Evolutionary conservation across 2,113 vertebrate genomes (phyloP), one percentile per base, ranked within the genome.

Genomic region (Clarias magur): DNA sequence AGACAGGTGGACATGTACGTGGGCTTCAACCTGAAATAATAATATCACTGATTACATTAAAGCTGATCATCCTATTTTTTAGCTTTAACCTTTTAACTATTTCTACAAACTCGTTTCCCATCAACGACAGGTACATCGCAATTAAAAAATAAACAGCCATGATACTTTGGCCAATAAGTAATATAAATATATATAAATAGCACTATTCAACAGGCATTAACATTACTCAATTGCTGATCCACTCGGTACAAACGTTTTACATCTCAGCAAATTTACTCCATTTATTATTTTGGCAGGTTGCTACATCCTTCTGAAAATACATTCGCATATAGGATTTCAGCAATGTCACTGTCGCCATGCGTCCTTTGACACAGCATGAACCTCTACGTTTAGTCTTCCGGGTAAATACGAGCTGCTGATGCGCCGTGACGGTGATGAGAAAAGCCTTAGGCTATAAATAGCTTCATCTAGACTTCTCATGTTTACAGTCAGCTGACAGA

Each of bases 381-480:
- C 30, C 27, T 80, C 10, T 11, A 42, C 62, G 30, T 62, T 38
- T 81, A 62, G 57, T 81, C 30, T 42, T 23, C 27, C 30, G 56
- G 62, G 60, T 67, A 34, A 83, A 57, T 30, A 25, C 65, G 75
- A 23, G 16, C 15, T 19, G 88, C 53, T 48, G 17, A 25, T 68
- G 59, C 54, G 34, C 27, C 19, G 34, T 38, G 21, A 8, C 13
- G 25, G 60, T 81, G 67, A 86, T 81, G 85, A 88, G 85, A 85
- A 88, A 88, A 88, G 54, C 8, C 30, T 75, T 68, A 30, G 25
- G 80, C 85, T 91, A 91, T 86, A 87, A 88, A 91, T 89, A 90
- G 86, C 76, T 60, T 42, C 85, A 82, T 81, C 34, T 30, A 80
- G 84, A 78, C 82, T 16, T 60, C 56, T 62, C 56, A 53, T 87